phyloP scores from a whole-genome alignment of 2,797 vertebrate genomes.

The Coilia nasus region DNA sequence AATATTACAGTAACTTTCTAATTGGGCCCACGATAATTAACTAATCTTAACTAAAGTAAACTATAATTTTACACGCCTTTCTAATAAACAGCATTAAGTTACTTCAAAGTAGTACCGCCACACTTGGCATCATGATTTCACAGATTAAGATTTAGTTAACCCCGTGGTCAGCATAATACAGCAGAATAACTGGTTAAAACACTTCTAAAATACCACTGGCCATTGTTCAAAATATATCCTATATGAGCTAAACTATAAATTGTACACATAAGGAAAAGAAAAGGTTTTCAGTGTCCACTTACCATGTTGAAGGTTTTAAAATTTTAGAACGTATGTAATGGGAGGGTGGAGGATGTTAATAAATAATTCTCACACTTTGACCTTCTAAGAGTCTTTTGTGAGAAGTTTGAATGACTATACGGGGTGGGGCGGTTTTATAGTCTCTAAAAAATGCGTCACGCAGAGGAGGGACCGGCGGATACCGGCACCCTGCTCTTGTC shows the following conservation, averaged over 20 bases:
- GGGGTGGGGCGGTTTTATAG: constrained; percentile 42
- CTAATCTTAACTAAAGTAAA: too few species aligned
- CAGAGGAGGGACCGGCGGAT: neutral
- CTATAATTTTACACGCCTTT: too few species aligned
- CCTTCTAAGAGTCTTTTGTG: constrained; percentile 41
- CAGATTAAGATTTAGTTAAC: neutral
- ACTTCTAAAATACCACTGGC: neutral
- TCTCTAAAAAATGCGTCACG: neutral
- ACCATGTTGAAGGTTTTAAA: constrained; percentile 32
- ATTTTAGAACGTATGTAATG: neutral
- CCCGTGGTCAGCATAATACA: neutral
- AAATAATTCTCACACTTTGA: constrained; percentile 43
- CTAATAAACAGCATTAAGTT: too few species aligned
- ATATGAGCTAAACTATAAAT: neutral
- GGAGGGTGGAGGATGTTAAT: neutral
- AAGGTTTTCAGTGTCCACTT: neutral
- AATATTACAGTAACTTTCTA: neutral
- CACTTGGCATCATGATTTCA: neutral
- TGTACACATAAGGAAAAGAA: neutral
- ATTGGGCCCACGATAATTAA: too few species aligned
- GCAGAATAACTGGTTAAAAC: neutral
- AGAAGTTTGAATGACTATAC: constrained; percentile 30
- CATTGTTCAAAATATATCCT: neutral
- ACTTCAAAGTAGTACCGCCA: too few species aligned
- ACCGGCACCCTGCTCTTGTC: neutral